Evolutionary conservation across 2,888 invertebrate genomes (phyloP), one percentile per base, ranked within the genome.

Genomic region (Rhabditoides inermis): DNA sequence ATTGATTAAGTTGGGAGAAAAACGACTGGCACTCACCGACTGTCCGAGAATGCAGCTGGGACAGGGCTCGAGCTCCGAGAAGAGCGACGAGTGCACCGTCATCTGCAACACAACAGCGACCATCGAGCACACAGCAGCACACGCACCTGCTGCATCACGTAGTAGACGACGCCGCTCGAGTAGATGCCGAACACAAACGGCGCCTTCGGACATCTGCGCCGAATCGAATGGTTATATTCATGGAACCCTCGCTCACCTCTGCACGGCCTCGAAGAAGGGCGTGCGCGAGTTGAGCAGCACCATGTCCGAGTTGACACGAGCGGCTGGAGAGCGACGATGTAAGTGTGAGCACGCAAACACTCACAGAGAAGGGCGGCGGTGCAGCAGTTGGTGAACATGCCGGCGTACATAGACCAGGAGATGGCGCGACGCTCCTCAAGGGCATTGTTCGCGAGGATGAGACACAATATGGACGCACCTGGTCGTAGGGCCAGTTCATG

Each of bases 221-320:
- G 18, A 39, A 39, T 32, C 32, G 15, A 32, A 32, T 7, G 20
- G 10, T 23, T 40, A n/a, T 22, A n/a, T 32, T 32, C 7, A 30
- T 15, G 25, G 23, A 40, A 20, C 12, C 20, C 20, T 4, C 20
- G 10, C 40, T 23, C 7, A 41, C 49, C 39, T 51, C 39, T 57
- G 53, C 7, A 70, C 51, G 10, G 67, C 52, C 20, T 70, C 67
- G 26, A 69, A 32, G 27, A 67, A 63, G 10, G 54, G 30, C 22
- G 53, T 48, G 22, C 61, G 65, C 26, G 61, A 36, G 40, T 70
- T 58, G 51, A 49, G 56, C 20, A 63, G 45, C 36, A 69, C 56
- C 61, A 70, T 63, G 25, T 71, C 71, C 2, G 69, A 56, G 49
- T 66, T 69, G 56, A 71, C 69, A 42, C 61, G 60, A 1, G 63